Evolutionary conservation across 2,797 vertebrate genomes (phyloP), one percentile per base, ranked within the genome.

Genomic region (Natrix natrix): DNA sequence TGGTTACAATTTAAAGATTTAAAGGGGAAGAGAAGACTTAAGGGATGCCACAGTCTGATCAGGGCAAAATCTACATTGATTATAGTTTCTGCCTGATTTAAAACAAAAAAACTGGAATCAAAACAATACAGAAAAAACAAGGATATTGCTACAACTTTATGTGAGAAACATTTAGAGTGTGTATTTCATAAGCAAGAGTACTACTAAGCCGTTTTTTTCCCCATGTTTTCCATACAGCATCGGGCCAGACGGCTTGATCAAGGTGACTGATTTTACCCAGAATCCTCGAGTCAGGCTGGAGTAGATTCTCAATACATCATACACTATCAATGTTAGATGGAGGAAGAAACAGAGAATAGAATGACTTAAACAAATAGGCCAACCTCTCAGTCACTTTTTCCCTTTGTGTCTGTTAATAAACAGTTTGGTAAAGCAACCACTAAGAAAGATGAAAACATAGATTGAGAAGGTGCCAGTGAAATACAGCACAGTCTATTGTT

Each of bases 191-290:
- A 86, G 57, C 52, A 90, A 63, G 57, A 60, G 74, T 24, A 48
- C 37, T 24, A 83, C 74, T 83, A 83, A 83, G 43, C 43, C 43
- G 24, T 83, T 48, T 78, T 78, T 90, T 52, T 87, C 92, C 94
- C 95, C 95, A 90, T 93, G 87, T 94, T 90, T 37, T 61, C 93
- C 94, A 92, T 92, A 95, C 96, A 97, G 97, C 93, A 97, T 97
- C 93, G 97, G 96, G 91, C 96, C 96, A 78, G 97, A 97, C 92
- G 97, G 97, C 78, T 94, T 97, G 95, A 97, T 97, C 96, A 97
- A 95, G 90, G 97, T 97, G 95, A 96, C 69, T 87, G 97, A 97
- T 95, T 97, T 97, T 94, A 97, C 95, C 92, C 96, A 97, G 95
- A 97, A 97, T 90, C 97, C 97, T 61, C 96, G 95, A 61, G 96